Conservation (phyloP, 1,140 invertebrate species). For the Macrostomum lignano region DNA sequence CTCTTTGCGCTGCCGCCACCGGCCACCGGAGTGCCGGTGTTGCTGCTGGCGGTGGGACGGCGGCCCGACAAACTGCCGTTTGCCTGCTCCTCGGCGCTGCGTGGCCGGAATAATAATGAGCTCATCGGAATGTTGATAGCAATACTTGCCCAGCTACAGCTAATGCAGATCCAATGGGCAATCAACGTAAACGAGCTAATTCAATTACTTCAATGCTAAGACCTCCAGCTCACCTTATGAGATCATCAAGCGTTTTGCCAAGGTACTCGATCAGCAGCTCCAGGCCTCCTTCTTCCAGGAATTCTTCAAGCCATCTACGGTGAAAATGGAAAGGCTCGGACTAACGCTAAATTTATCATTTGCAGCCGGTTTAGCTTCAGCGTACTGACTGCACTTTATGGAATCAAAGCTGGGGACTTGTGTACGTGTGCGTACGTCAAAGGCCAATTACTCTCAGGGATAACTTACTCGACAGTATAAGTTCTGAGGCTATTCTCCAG, state of each 20-base stretch:
- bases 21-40: no score
- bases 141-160: background rate
- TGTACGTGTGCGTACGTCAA: no score
- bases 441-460: no score
- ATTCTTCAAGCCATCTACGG: conserved; percentile 5
- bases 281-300: conserved; percentile 1
- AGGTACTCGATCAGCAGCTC: conserved; percentile 5
- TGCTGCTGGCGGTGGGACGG: no score
- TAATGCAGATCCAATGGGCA: background rate
- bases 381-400: no score
- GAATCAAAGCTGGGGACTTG: no score
- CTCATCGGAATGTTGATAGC: no score
- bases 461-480: no score
- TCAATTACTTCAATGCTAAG: background rate
- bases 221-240: conserved; percentile 1
- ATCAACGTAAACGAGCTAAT: background rate
- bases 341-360: background rate
- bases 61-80: background rate
- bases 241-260: conserved; percentile 1
- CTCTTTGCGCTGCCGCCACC: no score
- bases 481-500: no score
- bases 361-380: no score
- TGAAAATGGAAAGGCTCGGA: background rate
- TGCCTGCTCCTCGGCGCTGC: background rate
- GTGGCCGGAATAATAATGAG: background rate